Evolutionary conservation across 2,113 vertebrate genomes (phyloP), one percentile per base, ranked within the genome.

Genomic region (Arvicanthis niloticus): DNA sequence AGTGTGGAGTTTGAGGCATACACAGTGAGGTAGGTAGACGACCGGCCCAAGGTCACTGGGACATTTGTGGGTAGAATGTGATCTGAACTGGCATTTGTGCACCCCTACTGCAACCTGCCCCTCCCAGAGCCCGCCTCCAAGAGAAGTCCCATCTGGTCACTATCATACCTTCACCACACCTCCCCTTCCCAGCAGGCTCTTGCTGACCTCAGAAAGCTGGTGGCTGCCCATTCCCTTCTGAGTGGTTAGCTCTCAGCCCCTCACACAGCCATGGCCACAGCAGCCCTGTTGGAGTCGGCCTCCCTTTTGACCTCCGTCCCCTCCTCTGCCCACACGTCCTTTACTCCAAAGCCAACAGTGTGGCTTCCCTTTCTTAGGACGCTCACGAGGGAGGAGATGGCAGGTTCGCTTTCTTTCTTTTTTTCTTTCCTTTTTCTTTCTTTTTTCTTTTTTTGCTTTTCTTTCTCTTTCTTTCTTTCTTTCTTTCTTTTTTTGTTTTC

Each of bases 1-100:
- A 96, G 93, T 97, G 93, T 60, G 70, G 82, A 87, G 62, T 68
- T 67, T 87, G 65, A 92, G 51, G 77, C 42, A 12, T 2, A n/a
- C 85, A 37, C 84, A 67, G 51, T 48, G 48, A 56, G 29, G 89
- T 42, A 34, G 88, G 48, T 22, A 88, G 76, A 87, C 53, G 80
- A 91, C 48, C 87, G 56, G 19, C 22, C 89, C 97, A 97, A 97
- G 98, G 98, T 97, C 98, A 93, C 73, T 58, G 48, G 85, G 77
- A 78, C 62, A 84, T 89, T 75, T 91, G 68, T 19, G 82, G 56
- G 77, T 76, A 24, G 70, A 82, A 67, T 40, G 24, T 48, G 24
- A 73, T 92, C 60, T 95, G 40, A 77, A 84, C 17, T 70, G 82
- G 67, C 65, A 88, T 53, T 37, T 34, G 45, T 60, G 53, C 42